A percentile compares a stretch with the other conserved stretches of the same genome.
phyloP scores from a whole-genome alignment of 2,888 invertebrate genomes.

The Hyposoter dolosus region DNA sequence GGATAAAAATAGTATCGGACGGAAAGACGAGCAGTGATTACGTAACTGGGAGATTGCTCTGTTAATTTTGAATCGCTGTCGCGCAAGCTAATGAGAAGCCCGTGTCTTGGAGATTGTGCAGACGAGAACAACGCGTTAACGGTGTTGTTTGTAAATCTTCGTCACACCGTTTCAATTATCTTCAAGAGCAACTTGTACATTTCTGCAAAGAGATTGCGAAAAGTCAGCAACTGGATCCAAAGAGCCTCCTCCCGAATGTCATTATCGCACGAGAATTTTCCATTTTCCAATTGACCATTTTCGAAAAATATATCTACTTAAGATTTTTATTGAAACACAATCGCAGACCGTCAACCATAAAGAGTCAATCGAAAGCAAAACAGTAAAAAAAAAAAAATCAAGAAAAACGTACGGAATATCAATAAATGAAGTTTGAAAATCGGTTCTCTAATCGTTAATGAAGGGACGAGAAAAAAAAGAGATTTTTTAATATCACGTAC shows the following conservation, averaged over 20 bases:
- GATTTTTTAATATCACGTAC: background rate
- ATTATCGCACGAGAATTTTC: background rate
- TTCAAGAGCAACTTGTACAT: constrained; percentile 30
- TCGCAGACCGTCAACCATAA: background rate
- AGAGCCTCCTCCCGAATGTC: background rate
- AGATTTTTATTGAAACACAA: too few species aligned
- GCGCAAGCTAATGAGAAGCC: constrained; percentile 40
- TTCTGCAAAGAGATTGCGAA: constrained; percentile 6
- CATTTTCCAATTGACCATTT: background rate
- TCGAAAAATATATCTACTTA: too few species aligned
- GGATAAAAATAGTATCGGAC: background rate
- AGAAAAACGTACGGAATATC: too few species aligned
- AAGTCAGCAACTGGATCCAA: constrained; percentile 5
- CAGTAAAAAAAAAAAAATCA: too few species aligned
- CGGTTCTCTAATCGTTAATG: too few species aligned
- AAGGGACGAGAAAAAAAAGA: background rate
- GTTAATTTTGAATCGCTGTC: constrained; percentile 9
- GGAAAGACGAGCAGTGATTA: constrained; percentile 4
- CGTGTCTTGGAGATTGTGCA: constrained; percentile 11
- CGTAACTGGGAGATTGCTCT: constrained; percentile 9
- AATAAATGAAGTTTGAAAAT: too few species aligned
- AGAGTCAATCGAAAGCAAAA: background rate
- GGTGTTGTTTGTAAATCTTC: constrained; percentile 9
- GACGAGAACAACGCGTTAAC: constrained; percentile 5
- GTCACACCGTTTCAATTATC: constrained; percentile 31